A percentile compares a stretch with the other conserved stretches of the same genome.
Evolutionary conservation across 2,888 invertebrate genomes (phyloP).

Genomic region (Dasysyrphus albostriatus): DNA sequence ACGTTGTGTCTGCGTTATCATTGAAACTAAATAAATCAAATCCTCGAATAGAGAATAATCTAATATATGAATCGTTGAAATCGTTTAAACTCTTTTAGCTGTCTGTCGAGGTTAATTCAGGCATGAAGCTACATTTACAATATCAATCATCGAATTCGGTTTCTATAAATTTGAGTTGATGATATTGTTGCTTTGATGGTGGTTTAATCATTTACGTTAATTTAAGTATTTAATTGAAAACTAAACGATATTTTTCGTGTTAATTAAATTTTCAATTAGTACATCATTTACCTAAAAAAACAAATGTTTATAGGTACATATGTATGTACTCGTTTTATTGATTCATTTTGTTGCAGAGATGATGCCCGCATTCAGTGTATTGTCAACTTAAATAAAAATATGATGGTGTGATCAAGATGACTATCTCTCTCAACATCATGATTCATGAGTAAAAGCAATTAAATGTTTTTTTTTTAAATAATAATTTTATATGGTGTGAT

Average conservation of each 20-base stretch:
- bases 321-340: background rate
- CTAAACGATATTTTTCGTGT: conserved; percentile 1
- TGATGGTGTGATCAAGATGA: conserved; percentile 16
- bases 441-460: conserved; percentile 26
- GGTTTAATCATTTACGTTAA: background rate
- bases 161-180: background rate
- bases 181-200: background rate
- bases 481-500: conserved; percentile 3
- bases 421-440: conserved; percentile 9
- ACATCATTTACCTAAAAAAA: background rate
- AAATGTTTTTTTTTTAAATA: background rate
- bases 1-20: too few relatives aligned
- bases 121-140: too few relatives aligned
- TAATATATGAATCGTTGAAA: too few relatives aligned
- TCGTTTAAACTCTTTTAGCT: too few relatives aligned
- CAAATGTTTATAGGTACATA: background rate
- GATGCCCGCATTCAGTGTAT: conserved; percentile 27
- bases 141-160: background rate
- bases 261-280: conserved; percentile 31
- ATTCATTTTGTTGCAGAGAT: conserved; percentile 22
- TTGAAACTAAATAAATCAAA: too few relatives aligned
- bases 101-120: too few relatives aligned
- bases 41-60: too few relatives aligned
- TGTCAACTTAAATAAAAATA: background rate
- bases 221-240: background rate